Conservation (phyloP, 2,113 vertebrate genomes). For the Channa argus region DNA sequence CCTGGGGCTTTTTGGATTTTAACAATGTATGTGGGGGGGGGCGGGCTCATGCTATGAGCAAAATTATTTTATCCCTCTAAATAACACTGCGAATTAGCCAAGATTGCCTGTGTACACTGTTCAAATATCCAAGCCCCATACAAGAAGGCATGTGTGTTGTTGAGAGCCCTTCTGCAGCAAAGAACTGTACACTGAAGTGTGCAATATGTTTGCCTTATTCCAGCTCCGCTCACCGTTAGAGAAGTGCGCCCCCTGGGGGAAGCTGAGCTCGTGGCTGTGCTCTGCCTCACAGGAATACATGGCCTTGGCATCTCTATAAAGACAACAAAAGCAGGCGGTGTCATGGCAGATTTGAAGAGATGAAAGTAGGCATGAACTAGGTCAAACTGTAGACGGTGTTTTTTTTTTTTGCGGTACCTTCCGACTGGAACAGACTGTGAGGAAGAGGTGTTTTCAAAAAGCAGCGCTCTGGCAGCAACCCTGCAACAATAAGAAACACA, state of each 20-base stretch:
- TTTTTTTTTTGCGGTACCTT: constrained; percentile 76
- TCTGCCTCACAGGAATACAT: constrained; percentile 98
- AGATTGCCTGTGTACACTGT: background rate
- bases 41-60: background rate
- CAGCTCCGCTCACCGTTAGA: constrained; percentile 87
- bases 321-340: constrained; percentile 27
- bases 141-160: background rate
- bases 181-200: background rate
- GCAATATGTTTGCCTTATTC: background rate
- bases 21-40: constrained; percentile 14
- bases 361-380: background rate
- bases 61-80: constrained; percentile 14
- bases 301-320: constrained; percentile 92
- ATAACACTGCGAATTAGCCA: constrained; percentile 6
- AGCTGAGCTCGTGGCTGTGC: constrained; percentile 96
- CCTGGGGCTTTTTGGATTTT: constrained; percentile 22
- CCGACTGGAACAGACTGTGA: constrained; percentile 81
- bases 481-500: constrained; percentile 76
- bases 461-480: constrained; percentile 89
- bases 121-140: background rate
- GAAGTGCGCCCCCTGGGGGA: constrained; percentile 96
- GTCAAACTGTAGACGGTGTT: background rate
- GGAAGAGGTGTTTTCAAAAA: constrained; percentile 89
- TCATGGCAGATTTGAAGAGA: background rate
- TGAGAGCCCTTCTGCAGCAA: background rate